Base-by-base conservation (phyloP, 1,140 invertebrate genomes). In the Zaprionus davidi region DNA sequence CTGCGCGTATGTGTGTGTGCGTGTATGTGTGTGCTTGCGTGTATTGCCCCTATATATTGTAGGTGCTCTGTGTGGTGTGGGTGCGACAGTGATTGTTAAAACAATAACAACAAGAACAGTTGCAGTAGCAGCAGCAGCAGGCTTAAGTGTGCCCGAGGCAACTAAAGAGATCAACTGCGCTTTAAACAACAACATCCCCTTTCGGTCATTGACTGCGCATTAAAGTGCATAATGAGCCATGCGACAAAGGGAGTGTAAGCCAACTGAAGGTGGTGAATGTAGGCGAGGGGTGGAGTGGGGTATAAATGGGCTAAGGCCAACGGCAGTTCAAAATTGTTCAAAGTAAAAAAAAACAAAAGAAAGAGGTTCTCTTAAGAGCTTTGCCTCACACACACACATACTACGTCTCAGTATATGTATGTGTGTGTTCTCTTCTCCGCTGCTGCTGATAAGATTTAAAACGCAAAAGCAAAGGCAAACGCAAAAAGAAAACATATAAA, bases 151-250 rank as follows among this genome's bases (percentile, higher is more conserved):
- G 69, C 5, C 51, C 62, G 20, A 51, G 46, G 11, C 46, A n/a
- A 57, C 38, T 49, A 13, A 31, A 57, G 26, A 57, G 51, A 63
- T 70, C 71, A 31, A 31, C 62, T n/a, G 28, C 58, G 31, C 41
- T 68, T 72, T n/a, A 26, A 17, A 24, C 17, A 31, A 17, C 46
- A 51, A 51, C 46, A 51, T 51, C 46, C 46, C 46, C 46, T 24
- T 26, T 24, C 34, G 34, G 72, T 75, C 72, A 71, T 75, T 75
- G 72, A 75, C 72, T 75, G 72, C 72, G 67, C 67, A 71, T 75
- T 75, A 62, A 74, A 71, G 41, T 71, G 72, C 72, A 75, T 75
- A 75, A 75, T 70, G 59, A 75, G 67, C 51, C 67, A 64, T 63
- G 59, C 53, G 24, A 64, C 70, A 63, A 46, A 64, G 63, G 17